phyloP scores from a whole-genome alignment of 2,888 invertebrate genomes.

The Hemaris fuciformis region DNA sequence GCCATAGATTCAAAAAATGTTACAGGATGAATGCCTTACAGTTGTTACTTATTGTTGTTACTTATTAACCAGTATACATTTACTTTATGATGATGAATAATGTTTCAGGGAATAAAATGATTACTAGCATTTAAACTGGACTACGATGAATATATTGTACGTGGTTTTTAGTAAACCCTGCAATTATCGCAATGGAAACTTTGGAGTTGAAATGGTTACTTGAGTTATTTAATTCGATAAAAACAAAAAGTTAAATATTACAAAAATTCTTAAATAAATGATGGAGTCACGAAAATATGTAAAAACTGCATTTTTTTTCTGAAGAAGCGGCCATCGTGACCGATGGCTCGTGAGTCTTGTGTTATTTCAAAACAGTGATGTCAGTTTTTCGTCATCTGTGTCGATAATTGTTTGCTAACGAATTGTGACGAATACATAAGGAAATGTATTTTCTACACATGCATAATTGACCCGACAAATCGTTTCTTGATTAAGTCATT shows the following conservation, averaged over 20 bases:
- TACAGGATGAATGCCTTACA: no score
- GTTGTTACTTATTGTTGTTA: no score
- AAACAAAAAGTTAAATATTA: neutral
- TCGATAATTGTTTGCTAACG: conserved; percentile 23
- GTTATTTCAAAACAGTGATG: conserved; percentile 37
- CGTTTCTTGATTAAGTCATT: conserved; percentile 22
- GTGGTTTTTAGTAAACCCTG: no score
- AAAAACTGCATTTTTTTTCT: neutral
- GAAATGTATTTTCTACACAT: conserved; percentile 17
- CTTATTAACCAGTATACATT: no score
- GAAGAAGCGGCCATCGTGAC: conserved; percentile 41
- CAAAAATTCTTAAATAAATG: neutral
- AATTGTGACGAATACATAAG: conserved; percentile 18
- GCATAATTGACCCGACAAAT: conserved; percentile 13
- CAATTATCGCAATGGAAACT: no score
- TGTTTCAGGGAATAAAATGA: no score
- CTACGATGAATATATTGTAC: no score
- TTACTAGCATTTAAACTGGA: no score
- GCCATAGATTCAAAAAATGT: no score
- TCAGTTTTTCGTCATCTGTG: conserved; percentile 42
- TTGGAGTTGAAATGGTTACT: no score
- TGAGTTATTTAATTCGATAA: neutral
- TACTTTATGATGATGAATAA: no score
- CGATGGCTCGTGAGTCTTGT: conserved; percentile 26
- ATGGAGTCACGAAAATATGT: neutral